Evolutionary conservation across 2,888 invertebrate genomes (phyloP), one percentile per base, ranked within the genome.

Genomic region (Eudasyphora cyanicolor): DNA sequence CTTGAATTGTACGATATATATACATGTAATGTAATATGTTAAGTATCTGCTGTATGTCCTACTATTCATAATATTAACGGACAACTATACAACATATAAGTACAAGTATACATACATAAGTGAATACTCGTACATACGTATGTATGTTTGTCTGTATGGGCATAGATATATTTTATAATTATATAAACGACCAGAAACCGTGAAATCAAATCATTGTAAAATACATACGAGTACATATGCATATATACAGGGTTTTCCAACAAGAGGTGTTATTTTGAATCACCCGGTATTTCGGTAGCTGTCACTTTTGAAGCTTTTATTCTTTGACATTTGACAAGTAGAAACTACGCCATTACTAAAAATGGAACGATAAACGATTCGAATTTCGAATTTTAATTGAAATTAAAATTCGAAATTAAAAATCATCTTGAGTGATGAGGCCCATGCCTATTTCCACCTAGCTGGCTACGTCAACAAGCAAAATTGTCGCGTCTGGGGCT

Each of bases 111-210:
- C 24, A 19, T 54, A 24, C 2, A 54, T 54, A 19, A 5, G 1
- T 54, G 19, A 8, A 2, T 54, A 21, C 54, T 54, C 2, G 4
- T 19, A 51, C 51, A 19, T 51, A 51, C 6, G 17, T 51, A 51
- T 19, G 51, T 2, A 51, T 51, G 8, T 51, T 8, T n/a, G n/a
- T 45, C 8, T 38, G 10, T 38, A 38, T 38, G 8, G 35, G 35
- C 35, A 35, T 51, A 21, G 21, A 57, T 27, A 57, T 49, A 69
- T 17, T 57, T 73, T 73, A 17, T 57, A 54, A 73, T 73, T 73
- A 73, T 57, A 73, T 73, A 73, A 73, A 57, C 69, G 57, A 57
- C 27, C n/a, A n/a, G 14, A 69, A 69, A 69, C 69, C 69, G 49
- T 69, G 49, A 69, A 69, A 69, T 49, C 27, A 69, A 69, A 69